Evolutionary conservation across 2,113 vertebrate genomes (phyloP), one percentile per base, ranked within the genome.

Genomic region (Melanotaenia duboulayi): DNA sequence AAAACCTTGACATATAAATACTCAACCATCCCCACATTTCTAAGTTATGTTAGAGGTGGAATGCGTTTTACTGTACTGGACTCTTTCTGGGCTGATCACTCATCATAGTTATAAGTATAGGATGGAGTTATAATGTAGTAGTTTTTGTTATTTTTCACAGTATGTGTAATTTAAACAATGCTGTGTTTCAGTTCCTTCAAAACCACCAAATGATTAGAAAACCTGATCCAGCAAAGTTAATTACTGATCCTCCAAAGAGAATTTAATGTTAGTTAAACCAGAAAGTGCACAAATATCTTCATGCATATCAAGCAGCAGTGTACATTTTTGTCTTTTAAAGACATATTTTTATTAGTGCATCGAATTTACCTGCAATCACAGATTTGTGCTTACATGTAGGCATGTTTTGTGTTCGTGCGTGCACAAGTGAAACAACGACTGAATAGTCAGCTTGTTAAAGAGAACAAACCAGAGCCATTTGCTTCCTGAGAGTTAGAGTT

Each of bases 341-440:
- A 25, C 4, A 2, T 55, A 49, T 56, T 81, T 65, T 25, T 44
- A 56, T 78, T 25, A 22, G 16, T 42, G 23, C 0, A 56, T 58
- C 59, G 20, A 51, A 16, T 60, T 35, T 11, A 46, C 23, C 17
- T 55, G 28, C 46, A 40, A 17, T 63, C 54, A 58, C 58, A 25
- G 28, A 57, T 63, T 24, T 46, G 6, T 71, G 42, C 1, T 32
- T 20, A 42, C 65, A 14, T 24, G 58, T 17, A 24, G 44, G 44
- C 51, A 40, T 44, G 42, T n/a, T 32, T 17, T 2, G 16, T 39
- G 11, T 19, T 6, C 46, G 39, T 5, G 19, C 46, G 7, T 12
- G 20, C 24, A 4, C 35, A 42, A 35, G 6, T 49, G 44, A 71
- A 83, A 70, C 79, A 58, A 61, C 12, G 55, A 56, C 79, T 80